Conservation (phyloP, 2,888 invertebrate species). For the Acheta domesticus region DNA sequence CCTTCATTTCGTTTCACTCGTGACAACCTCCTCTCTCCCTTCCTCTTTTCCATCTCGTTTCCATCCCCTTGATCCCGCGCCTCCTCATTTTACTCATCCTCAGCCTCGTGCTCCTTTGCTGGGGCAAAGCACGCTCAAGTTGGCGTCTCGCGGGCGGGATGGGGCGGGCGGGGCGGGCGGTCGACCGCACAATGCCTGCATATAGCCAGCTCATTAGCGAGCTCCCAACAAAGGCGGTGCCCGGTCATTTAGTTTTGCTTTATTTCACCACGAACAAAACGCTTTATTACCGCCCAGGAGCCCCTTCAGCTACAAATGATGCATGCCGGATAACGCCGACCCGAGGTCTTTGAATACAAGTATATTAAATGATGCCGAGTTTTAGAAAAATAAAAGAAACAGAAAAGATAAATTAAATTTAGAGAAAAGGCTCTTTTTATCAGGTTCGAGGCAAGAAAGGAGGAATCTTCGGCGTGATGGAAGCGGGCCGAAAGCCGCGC, state of each 20-base stretch:
- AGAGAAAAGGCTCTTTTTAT: background rate
- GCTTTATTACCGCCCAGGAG: background rate
- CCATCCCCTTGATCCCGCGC: too few relatives aligned
- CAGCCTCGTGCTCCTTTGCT: too few relatives aligned
- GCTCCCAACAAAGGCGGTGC: background rate
- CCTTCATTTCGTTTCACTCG: too few relatives aligned
- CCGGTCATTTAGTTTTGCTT: constrained; percentile 18
- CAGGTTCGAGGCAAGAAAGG: background rate
- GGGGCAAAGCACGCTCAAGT: too few relatives aligned
- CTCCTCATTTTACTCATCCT: too few relatives aligned
- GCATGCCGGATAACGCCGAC: background rate
- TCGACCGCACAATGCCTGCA: background rate
- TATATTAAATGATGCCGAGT: background rate
- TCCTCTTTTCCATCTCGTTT: too few relatives aligned
- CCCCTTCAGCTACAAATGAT: constrained; percentile 9
- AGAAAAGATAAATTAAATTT: constrained; percentile 10
- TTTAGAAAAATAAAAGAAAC: background rate
- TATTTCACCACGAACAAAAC: constrained; percentile 9
- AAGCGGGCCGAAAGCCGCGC: background rate
- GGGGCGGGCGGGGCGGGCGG: background rate
- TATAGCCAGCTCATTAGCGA: constrained; percentile 2
- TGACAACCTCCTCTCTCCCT: too few relatives aligned
- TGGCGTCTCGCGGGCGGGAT: too few relatives aligned
- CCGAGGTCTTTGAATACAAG: background rate
- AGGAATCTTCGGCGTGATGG: background rate